phyloP scores from a whole-genome alignment of 1,140 invertebrate genomes.

The Cepaea nemoralis region DNA sequence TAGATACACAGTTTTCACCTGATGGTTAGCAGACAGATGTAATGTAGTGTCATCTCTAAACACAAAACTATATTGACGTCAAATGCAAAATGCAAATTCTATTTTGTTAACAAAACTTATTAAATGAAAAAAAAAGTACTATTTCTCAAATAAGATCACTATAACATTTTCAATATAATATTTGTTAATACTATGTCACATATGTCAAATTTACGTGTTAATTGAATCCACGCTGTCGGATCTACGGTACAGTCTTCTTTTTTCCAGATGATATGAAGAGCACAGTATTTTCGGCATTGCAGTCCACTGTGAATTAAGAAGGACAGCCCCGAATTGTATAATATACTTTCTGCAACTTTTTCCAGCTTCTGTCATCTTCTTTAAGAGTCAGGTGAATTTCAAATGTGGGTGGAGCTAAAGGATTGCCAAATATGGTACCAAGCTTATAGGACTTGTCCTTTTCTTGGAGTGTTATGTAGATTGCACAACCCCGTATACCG shows the following conservation, averaged over 20 bases:
- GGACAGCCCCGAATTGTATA: conserved; percentile 26
- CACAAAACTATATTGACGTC: too few relatives aligned
- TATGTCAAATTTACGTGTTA: not conserved
- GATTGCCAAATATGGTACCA: conserved; percentile 23
- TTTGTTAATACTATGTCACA: not conserved
- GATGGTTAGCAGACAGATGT: too few relatives aligned
- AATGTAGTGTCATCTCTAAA: too few relatives aligned
- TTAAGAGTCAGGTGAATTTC: conserved; percentile 34
- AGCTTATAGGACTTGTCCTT: conserved; percentile 27
- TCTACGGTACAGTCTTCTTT: conserved; percentile 26
- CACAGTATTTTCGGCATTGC: conserved; percentile 31
- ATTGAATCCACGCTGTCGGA: not conserved
- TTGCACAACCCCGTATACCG: conserved; percentile 32
- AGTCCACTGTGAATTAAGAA: conserved; percentile 27
- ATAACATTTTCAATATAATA: too few relatives aligned
- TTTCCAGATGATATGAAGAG: conserved; percentile 36
- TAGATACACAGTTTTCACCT: too few relatives aligned
- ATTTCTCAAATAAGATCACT: too few relatives aligned
- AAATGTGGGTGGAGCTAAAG: conserved; percentile 32
- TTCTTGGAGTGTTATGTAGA: conserved; percentile 26
- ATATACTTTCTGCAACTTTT: conserved; percentile 35
- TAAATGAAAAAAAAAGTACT: too few relatives aligned
- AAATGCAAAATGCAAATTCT: too few relatives aligned
- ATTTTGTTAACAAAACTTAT: too few relatives aligned
- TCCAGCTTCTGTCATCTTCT: conserved; percentile 36